A percentile compares a stretch with the other conserved stretches of the same genome.
These are phyloP conservation scores for Meloidogyne exigua DNA, from an alignment of 1,140 invertebrate genomes.

Conservation along the genomic window DNA sequence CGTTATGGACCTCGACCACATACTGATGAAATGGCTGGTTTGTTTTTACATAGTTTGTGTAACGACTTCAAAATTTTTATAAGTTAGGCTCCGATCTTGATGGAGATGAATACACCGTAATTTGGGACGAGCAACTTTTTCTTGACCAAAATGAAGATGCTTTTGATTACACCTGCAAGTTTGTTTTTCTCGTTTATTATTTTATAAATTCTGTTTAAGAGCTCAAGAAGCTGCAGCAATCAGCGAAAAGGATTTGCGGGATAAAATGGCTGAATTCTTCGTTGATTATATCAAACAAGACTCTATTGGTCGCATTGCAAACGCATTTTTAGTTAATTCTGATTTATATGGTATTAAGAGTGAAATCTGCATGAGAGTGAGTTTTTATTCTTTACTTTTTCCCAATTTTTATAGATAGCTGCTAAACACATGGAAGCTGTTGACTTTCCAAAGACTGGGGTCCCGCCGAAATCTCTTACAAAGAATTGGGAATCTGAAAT, in stretches of 20 bases:
- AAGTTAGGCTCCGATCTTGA: conserved; percentile 62
- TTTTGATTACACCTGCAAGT: conserved; percentile 59
- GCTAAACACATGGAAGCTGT: conserved; percentile 53
- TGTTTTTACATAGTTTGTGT: background rate
- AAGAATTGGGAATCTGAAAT: conserved; percentile 39
- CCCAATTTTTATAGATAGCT: conserved; percentile 37
- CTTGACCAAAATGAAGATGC: conserved; percentile 59
- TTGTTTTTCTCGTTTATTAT: conserved; percentile 1
- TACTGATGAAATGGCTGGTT: conserved; percentile 66
- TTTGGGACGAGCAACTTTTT: conserved; percentile 62
- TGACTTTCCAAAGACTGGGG: conserved; percentile 63
- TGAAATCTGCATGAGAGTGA: conserved; percentile 42
- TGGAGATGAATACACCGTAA: conserved; percentile 65
- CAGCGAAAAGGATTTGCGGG: conserved; percentile 31
- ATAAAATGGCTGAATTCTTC: conserved; percentile 63
- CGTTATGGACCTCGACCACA: conserved; percentile 64
- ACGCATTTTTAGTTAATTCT: conserved; percentile 59
- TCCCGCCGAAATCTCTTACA: conserved; percentile 26
- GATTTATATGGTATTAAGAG: conserved; percentile 53
- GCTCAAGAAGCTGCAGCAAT: conserved; percentile 8
- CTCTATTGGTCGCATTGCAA: conserved; percentile 59
- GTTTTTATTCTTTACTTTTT: background rate
- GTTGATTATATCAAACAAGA: conserved; percentile 60
- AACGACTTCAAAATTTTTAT: background rate
- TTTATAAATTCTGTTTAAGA: conserved; percentile 7